These are phyloP conservation scores for Bombus waltoni DNA, from an alignment of 1,140 invertebrate species.

Conservation along the genomic window DNA sequence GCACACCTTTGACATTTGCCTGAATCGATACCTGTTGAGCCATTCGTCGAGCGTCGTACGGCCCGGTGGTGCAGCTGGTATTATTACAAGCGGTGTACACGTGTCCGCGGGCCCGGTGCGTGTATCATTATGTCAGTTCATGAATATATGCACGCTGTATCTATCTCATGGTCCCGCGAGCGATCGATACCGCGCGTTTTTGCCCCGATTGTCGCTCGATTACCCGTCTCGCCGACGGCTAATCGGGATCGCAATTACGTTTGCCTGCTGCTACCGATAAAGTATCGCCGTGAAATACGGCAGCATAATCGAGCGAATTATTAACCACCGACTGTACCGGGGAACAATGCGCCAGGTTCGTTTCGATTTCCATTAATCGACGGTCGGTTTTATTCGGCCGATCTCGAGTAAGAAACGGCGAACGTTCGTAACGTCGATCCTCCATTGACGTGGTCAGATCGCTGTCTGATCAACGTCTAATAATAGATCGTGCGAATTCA, in stretches of 20 bases:
- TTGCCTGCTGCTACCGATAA: not conserved
- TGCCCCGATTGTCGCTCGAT: not conserved
- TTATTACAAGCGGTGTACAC: slow-evolving; percentile 38
- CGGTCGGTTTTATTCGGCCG: not conserved
- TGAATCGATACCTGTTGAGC: slow-evolving; percentile 69
- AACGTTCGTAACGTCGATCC: not conserved
- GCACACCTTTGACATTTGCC: slow-evolving; percentile 51
- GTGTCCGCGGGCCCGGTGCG: slow-evolving; percentile 18
- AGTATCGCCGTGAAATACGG: not conserved
- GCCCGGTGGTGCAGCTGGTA: not conserved
- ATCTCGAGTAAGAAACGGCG: not conserved
- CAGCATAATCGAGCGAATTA: not conserved
- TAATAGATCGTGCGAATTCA: not conserved
- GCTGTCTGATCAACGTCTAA: not conserved
- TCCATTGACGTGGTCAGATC: not conserved
- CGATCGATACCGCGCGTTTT: slow-evolving; percentile 46
- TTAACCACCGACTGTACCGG: not conserved
- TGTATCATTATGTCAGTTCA: slow-evolving; percentile 54
- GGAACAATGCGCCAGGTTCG: not conserved
- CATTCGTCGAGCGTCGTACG: not conserved
- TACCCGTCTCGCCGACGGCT: not conserved
- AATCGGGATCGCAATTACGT: slow-evolving; percentile 21
- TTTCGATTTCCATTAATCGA: slow-evolving; percentile 27
- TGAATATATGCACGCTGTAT: slow-evolving; percentile 50
- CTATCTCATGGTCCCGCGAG: not conserved